Evolutionary conservation across 2,113 vertebrate species (phyloP).

Genomic region (Nipponia nippon): DNA sequence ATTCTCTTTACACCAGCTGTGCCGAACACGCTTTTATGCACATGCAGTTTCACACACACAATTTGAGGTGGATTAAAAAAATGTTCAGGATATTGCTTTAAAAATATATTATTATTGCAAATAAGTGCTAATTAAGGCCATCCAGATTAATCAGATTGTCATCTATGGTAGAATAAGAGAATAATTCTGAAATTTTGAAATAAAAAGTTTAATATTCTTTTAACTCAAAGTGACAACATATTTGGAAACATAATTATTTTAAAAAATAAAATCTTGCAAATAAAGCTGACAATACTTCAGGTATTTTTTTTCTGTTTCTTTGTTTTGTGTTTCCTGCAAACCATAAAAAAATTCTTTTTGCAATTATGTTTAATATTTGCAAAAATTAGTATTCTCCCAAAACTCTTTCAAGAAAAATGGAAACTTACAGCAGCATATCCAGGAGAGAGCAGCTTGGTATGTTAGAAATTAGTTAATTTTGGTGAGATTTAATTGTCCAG

Average conservation of each 20-base stretch:
- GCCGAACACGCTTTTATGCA: background rate
- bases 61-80: fast-evolving
- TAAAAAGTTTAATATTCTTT: background rate
- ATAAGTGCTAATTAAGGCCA: background rate
- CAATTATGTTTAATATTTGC: background rate
- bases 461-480: background rate
- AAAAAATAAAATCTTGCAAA: background rate
- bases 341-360: background rate
- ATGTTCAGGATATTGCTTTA: background rate
- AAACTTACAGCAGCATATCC: background rate
- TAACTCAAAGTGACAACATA: background rate
- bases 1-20: background rate
- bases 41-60: background rate
- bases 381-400: background rate
- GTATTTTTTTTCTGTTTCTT: background rate
- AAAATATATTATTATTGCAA: background rate
- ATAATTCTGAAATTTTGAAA: background rate
- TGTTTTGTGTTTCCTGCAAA: background rate
- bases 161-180: background rate
- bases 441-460: background rate
- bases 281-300: background rate
- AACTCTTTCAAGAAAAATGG: background rate
- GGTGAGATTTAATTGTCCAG: background rate
- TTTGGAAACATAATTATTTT: background rate
- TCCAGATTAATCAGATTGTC: background rate